Evolutionary conservation across 1,140 invertebrate species (phyloP).

Genomic region (Diuraphis noxia): DNA sequence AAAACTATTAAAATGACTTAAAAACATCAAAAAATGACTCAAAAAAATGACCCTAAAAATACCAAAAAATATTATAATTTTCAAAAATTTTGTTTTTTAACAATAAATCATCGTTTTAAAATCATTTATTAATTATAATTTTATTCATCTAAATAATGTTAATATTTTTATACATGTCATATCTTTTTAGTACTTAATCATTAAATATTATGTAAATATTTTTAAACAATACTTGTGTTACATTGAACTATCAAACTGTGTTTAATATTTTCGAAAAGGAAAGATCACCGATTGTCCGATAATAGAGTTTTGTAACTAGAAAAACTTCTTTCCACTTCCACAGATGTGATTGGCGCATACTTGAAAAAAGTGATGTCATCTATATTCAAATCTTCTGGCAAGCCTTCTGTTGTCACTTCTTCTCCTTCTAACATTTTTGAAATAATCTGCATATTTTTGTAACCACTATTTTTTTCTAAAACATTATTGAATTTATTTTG

Average conservation of each 20-base stretch:
- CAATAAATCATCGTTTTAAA: too few relatives aligned
- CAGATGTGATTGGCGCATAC: not conserved
- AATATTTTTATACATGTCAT: too few relatives aligned
- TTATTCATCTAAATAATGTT: too few relatives aligned
- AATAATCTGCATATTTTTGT: slow-evolving; percentile 1
- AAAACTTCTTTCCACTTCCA: not conserved
- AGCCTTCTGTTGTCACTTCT: not conserved
- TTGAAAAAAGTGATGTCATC: not conserved
- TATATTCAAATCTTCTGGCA: not conserved
- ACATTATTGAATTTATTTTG: not conserved
- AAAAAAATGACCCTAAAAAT: too few relatives aligned
- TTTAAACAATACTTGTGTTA: not conserved
- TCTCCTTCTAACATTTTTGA: not conserved
- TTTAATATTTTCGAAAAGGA: slow-evolving; percentile 13
- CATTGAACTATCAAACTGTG: not conserved
- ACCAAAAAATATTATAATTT: too few relatives aligned
- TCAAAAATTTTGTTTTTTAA: too few relatives aligned
- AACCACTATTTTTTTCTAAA: not conserved
- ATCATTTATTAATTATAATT: too few relatives aligned
- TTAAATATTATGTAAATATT: too few relatives aligned
- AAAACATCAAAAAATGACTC: too few relatives aligned
- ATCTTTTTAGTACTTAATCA: too few relatives aligned
- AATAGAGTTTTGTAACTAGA: not conserved
- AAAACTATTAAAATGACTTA: too few relatives aligned
- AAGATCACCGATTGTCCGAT: not conserved